phyloP scores from a whole-genome alignment of 1,140 invertebrate genomes.

The Amphibalanus amphitrite region DNA sequence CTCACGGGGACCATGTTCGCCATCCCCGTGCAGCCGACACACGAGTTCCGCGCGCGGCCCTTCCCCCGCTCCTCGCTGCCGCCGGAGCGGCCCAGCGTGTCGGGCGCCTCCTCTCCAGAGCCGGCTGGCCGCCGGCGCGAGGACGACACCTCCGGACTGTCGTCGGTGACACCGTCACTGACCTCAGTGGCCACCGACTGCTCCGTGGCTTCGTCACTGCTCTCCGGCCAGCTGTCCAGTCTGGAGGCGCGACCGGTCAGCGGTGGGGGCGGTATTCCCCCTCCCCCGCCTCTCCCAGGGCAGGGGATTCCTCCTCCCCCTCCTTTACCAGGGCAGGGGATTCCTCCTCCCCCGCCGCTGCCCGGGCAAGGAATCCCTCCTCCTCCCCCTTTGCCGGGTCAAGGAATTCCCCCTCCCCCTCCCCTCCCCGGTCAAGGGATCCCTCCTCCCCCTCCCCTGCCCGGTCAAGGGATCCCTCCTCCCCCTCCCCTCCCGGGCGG shows the following conservation, averaged over 20 bases:
- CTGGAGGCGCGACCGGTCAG: neutral
- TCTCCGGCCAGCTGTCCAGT: neutral
- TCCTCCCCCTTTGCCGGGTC: conserved; percentile 10
- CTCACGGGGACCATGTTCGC: neutral
- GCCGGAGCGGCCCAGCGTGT: neutral
- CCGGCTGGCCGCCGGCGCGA: neutral
- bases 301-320: neutral
- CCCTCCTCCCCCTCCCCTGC: no score
- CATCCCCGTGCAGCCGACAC: neutral
- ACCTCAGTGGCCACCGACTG: neutral
- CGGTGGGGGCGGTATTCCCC: neutral
- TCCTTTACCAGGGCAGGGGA: no score
- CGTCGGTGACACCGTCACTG: neutral
- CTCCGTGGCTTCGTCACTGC: neutral
- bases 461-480: no score
- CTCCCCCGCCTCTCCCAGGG: conserved; percentile 11
- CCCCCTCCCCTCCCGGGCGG: no score
- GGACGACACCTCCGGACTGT: neutral
- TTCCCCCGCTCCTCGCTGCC: neutral
- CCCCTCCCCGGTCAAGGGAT: neutral
- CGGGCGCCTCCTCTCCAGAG: neutral
- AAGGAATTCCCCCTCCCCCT: neutral
- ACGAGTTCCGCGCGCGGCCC: neutral
- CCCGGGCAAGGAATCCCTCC: neutral
- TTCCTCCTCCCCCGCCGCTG: no score